phyloP scores from a whole-genome alignment of 2,797 vertebrate genomes.

The Parambassis ranga region DNA sequence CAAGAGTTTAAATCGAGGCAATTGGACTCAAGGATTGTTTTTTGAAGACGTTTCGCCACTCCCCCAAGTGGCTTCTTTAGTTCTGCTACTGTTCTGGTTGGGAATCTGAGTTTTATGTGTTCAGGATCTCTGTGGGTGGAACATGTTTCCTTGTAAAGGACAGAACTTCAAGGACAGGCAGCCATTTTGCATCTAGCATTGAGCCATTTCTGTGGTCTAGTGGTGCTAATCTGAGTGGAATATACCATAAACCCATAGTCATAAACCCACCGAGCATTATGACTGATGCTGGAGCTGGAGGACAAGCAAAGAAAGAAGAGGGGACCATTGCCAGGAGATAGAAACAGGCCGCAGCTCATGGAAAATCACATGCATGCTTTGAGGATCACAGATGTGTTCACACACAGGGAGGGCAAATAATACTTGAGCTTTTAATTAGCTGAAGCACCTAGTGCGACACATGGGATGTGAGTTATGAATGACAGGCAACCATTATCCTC shows the following conservation, averaged over 20 bases:
- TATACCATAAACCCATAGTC: slow-evolving; percentile 50
- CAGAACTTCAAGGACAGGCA: slow-evolving; percentile 57
- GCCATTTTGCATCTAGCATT: slow-evolving; percentile 54
- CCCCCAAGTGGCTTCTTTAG: no score
- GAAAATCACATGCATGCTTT: slow-evolving; percentile 37
- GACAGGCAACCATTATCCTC: slow-evolving; percentile 57
- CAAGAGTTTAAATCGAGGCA: no score
- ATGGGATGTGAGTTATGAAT: slow-evolving; percentile 40
- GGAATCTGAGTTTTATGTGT: no score
- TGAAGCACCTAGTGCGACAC: slow-evolving; percentile 34
- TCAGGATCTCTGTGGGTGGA: no score
- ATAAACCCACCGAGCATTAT: slow-evolving; percentile 31
- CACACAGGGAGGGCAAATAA: slow-evolving; percentile 17
- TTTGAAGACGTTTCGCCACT: no score
- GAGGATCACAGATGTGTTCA: slow-evolving; percentile 32
- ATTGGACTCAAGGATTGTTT: no score
- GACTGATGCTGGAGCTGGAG: slow-evolving; percentile 26
- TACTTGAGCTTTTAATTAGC: slow-evolving; percentile 54
- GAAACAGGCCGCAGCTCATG: slow-evolving; percentile 26
- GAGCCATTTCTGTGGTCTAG: neutral
- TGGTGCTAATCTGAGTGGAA: slow-evolving; percentile 45
- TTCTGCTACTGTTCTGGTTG: no score
- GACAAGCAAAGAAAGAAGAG: slow-evolving; percentile 16
- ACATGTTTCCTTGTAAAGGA: slow-evolving; percentile 37
- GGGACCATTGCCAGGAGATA: slow-evolving; percentile 50